phyloP scores from a whole-genome alignment of 2,888 invertebrate species.

The Plutella xylostella region DNA sequence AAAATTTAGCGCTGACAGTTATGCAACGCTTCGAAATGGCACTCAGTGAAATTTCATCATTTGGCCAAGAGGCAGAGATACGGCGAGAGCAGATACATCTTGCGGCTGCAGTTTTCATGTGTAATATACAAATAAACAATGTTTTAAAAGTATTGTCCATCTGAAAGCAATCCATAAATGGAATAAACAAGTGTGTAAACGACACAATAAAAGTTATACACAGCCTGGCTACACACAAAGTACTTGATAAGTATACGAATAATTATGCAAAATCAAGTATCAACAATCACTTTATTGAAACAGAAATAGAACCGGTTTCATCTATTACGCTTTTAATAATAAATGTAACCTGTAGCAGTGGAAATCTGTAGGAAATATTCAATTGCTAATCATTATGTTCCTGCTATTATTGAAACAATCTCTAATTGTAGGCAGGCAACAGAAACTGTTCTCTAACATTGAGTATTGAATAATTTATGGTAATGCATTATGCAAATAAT shows the following conservation, averaged over 20 bases:
- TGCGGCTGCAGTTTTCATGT: too few relatives aligned
- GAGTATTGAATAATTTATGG: background rate
- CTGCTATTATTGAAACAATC: background rate
- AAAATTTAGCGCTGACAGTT: slow-evolving; percentile 65
- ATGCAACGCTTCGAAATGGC: slow-evolving; percentile 60
- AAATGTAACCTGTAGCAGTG: slow-evolving; percentile 12
- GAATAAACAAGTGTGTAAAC: too few relatives aligned
- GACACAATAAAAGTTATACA: too few relatives aligned
- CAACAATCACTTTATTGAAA: slow-evolving; percentile 25
- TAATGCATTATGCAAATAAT: background rate
- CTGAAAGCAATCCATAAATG: too few relatives aligned
- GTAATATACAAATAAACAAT: too few relatives aligned
- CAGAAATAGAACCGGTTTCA: slow-evolving; percentile 21
- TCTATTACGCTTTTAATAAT: slow-evolving; percentile 15
- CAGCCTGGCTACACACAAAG: too few relatives aligned
- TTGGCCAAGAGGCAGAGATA: slow-evolving; percentile 39
- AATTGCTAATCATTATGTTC: slow-evolving; percentile 8
- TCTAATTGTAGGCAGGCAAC: background rate
- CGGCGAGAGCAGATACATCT: too few relatives aligned
- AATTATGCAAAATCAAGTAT: slow-evolving; percentile 30
- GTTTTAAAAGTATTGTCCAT: too few relatives aligned
- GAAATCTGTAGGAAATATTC: slow-evolving; percentile 8
- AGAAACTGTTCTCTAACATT: background rate
- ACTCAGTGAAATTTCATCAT: slow-evolving; percentile 65
- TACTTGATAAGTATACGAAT: slow-evolving; percentile 15